Percentiles rank a stretch among this genome's conserved stretches.
phyloP scores from a whole-genome alignment of 2,888 invertebrate genomes.

The Spisula subtruncata region DNA sequence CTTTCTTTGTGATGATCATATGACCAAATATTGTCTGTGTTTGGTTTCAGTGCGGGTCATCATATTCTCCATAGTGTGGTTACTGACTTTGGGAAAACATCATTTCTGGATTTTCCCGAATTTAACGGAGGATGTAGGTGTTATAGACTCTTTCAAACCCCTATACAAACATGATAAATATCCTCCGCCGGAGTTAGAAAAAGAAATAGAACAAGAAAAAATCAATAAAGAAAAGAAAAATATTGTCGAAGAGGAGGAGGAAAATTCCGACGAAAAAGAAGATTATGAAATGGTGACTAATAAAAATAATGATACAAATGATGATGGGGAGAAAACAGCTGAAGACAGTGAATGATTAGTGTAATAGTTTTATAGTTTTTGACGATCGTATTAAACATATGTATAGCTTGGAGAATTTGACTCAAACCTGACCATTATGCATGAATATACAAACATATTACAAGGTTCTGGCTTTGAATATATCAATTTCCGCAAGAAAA shows the following conservation, averaged over 20 bases:
- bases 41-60: constrained; percentile 92
- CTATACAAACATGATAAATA: constrained; percentile 90
- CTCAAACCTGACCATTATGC: too few relatives aligned
- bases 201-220: constrained; percentile 72
- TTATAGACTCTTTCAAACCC: constrained; percentile 99
- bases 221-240: constrained; percentile 72
- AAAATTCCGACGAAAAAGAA: constrained; percentile 50
- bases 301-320: constrained; percentile 64
- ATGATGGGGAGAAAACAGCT: constrained; percentile 58
- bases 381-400: too few relatives aligned
- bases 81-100: constrained; percentile 94
- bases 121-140: constrained; percentile 99
- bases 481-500: too few relatives aligned
- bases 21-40: neutral
- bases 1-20: too few relatives aligned
- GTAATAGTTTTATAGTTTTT: neutral
- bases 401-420: too few relatives aligned
- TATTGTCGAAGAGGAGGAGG: constrained; percentile 45
- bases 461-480: too few relatives aligned
- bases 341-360: constrained; percentile 64
- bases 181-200: constrained; percentile 65
- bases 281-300: constrained; percentile 69
- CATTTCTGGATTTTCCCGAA: constrained; percentile 99
- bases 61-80: constrained; percentile 97
- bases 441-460: too few relatives aligned